phyloP scores from a whole-genome alignment of 2,113 vertebrate genomes.

The Melanotaenia duboulayi region DNA sequence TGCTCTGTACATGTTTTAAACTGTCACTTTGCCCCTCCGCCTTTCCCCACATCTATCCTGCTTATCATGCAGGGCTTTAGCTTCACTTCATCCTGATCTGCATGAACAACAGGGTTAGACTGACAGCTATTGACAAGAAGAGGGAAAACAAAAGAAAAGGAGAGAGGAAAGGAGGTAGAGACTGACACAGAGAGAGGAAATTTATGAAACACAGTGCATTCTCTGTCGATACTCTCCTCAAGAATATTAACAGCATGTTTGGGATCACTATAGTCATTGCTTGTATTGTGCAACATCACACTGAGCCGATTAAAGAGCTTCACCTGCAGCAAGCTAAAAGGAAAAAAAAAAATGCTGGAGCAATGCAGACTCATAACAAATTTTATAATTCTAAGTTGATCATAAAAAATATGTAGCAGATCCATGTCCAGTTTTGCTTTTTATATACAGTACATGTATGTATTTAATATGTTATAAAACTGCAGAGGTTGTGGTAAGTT shows the following conservation, averaged over 20 bases:
- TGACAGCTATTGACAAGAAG: constrained; percentile 33
- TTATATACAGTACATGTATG: no score
- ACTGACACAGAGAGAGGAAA: constrained; percentile 10
- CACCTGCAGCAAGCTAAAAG: constrained; percentile 3
- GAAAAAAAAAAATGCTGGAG: no score
- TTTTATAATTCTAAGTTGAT: no score
- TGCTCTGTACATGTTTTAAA: background rate
- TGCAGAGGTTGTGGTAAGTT: no score
- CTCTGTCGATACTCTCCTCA: constrained; percentile 8
- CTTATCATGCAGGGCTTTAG: constrained; percentile 27
- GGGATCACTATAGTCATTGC: constrained; percentile 25
- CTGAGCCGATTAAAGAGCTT: constrained; percentile 27
- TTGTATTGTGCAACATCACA: constrained; percentile 12
- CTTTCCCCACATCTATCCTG: constrained; percentile 5
- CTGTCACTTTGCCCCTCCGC: background rate
- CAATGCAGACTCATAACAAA: no score
- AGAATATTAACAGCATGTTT: constrained; percentile 22
- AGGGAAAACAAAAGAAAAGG: constrained; percentile 13
- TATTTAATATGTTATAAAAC: no score
- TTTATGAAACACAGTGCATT: constrained; percentile 9
- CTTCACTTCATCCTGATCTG: constrained; percentile 40
- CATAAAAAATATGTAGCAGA: no score
- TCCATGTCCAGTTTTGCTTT: no score
- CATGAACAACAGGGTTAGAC: constrained; percentile 20
- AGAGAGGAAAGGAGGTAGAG: background rate